phyloP scores from a whole-genome alignment of 1,140 invertebrate genomes.

The Trinorchestia longiramus region DNA sequence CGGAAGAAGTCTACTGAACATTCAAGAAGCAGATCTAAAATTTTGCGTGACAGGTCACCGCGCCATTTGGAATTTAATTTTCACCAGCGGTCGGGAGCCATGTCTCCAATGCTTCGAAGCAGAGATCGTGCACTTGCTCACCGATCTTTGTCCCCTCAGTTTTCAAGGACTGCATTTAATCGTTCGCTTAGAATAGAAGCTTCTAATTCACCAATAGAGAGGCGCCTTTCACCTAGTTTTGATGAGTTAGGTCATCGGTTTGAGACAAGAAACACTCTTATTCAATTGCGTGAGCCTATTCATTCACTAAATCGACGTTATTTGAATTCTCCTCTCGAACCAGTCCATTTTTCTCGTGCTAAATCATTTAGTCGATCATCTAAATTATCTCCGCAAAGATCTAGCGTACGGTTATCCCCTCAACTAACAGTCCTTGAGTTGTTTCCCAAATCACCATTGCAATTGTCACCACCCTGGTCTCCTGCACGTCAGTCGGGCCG shows the following conservation, averaged over 20 bases:
- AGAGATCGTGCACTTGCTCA: not conserved
- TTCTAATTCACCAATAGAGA: not conserved
- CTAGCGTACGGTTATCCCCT: not conserved
- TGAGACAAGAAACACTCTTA: not conserved
- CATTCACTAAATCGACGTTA: not conserved
- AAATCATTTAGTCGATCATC: not conserved
- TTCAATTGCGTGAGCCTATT: not conserved
- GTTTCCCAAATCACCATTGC: not conserved
- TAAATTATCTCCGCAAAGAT: not conserved
- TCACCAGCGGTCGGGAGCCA: not conserved
- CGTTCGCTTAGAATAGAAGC: not conserved
- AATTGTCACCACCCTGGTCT: not conserved
- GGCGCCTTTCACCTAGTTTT: not conserved
- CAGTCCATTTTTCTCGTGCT: not conserved
- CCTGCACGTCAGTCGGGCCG: not conserved
- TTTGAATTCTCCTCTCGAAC: not conserved
- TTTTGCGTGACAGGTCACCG: not conserved
- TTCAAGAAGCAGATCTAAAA: not conserved
- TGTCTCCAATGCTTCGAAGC: not conserved
- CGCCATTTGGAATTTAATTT: not conserved
- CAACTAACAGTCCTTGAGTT: not conserved
- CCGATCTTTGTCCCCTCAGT: not conserved
- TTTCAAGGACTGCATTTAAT: no score
- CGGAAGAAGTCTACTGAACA: not conserved
- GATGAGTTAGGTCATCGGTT: not conserved